These are phyloP conservation scores for Halichondria panicea DNA, from an alignment of 37 sponge, comb jelly and placozoan genomes.

Conservation along the genomic window DNA sequence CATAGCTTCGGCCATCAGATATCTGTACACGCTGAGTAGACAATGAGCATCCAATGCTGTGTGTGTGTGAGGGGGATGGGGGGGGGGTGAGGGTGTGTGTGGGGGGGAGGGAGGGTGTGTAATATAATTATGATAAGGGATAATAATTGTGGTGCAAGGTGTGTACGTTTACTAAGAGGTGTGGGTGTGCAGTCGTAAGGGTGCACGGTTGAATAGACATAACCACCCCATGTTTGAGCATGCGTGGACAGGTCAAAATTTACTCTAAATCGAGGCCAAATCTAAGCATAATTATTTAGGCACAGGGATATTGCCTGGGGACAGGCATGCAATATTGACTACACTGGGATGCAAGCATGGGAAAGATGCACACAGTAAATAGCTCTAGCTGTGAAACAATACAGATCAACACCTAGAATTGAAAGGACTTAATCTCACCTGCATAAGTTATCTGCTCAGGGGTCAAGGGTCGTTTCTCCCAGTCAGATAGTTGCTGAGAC, in stretches of 20 bases:
- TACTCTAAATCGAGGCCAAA: too few species aligned
- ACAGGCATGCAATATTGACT: not conserved
- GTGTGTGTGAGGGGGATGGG: too few species aligned
- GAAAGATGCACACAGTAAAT: not conserved
- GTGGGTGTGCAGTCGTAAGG: too few species aligned
- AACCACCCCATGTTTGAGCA: too few species aligned
- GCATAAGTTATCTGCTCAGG: slow-evolving; percentile 73
- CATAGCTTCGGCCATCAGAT: slow-evolving; percentile 43
- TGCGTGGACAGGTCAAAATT: too few species aligned
- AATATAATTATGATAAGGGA: too few species aligned
- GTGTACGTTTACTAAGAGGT: too few species aligned
- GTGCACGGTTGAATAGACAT: too few species aligned
- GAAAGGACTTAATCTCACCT: slow-evolving; percentile 41
- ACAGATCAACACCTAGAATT: not conserved
- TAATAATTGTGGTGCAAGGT: too few species aligned
- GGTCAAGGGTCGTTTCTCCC: slow-evolving; percentile 83
- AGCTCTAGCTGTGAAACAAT: not conserved
- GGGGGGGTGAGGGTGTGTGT: too few species aligned
- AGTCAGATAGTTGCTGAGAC: slow-evolving; percentile 85
- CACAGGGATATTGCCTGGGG: not conserved
- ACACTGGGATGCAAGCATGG: not conserved
- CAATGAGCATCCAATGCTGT: slow-evolving; percentile 90
- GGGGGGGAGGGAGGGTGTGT: too few species aligned
- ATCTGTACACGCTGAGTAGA: slow-evolving; percentile 67
- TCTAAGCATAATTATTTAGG: too few species aligned